phyloP scores from a whole-genome alignment of 2,113 vertebrate species.

The Tringa solitaria region DNA sequence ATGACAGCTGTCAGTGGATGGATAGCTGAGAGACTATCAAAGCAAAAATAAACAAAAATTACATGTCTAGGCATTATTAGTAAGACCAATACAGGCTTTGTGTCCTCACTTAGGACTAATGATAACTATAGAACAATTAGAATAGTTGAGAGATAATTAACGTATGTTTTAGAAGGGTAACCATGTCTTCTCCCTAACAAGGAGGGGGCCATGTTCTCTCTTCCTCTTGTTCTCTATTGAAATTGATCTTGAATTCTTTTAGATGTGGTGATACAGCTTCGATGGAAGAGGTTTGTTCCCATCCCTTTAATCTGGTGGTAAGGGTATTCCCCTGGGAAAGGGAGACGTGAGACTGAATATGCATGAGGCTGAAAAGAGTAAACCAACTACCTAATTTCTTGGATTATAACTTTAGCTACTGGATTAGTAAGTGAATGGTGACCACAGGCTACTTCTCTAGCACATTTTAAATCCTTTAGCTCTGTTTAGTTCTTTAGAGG shows the following conservation, averaged over 20 bases:
- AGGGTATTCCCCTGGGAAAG: neutral
- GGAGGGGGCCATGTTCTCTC: neutral
- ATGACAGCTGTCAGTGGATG: neutral
- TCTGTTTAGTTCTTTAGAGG: neutral
- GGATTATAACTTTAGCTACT: neutral
- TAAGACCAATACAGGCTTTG: neutral
- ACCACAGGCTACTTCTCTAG: neutral
- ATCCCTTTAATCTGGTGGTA: neutral
- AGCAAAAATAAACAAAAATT: neutral
- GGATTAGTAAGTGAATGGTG: neutral
- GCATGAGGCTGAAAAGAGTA: neutral
- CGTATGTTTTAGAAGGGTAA: neutral
- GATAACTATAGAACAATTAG: neutral
- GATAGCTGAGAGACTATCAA: neutral
- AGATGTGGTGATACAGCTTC: neutral
- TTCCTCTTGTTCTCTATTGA: neutral
- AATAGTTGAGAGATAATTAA: neutral
- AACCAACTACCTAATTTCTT: neutral
- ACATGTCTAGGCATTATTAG: neutral
- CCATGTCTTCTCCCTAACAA: neutral
- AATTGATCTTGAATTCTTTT: constrained; percentile 19
- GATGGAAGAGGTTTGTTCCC: neutral
- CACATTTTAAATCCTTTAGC: neutral
- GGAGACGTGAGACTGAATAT: neutral
- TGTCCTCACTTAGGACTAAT: neutral